Conservation (phyloP, 2,797 vertebrate species). For the Pithecia hirsuta region DNA sequence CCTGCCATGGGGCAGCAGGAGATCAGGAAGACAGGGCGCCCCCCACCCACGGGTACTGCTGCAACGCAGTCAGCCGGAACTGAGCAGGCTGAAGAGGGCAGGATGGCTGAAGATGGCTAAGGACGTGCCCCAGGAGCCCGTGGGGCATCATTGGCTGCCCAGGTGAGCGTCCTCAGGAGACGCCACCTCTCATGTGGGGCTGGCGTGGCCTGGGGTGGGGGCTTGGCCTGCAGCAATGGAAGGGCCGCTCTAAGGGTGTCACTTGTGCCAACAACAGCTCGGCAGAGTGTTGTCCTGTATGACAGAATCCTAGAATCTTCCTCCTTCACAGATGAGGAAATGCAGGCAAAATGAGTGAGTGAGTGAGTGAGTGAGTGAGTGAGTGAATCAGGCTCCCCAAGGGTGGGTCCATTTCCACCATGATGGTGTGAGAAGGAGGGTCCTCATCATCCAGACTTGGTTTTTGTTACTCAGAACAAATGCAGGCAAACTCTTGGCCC, state of each 20-base stretch:
- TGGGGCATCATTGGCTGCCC: neutral
- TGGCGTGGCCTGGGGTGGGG: rapidly evolving
- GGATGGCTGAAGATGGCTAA: neutral
- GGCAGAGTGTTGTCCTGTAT: too few relatives aligned
- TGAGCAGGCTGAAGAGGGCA: neutral
- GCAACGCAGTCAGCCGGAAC: rapidly evolving
- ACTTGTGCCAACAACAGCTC: neutral
- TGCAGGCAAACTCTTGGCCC: neutral
- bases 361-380: neutral
- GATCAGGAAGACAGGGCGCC: too few relatives aligned
- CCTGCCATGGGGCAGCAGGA: neutral
- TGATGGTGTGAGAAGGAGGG: neutral
- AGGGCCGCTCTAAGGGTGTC: neutral
- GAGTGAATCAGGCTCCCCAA: neutral
- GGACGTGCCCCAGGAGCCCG: rapidly evolving
- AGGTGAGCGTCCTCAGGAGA: neutral
- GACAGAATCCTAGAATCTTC: too few relatives aligned
- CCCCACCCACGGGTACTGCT: neutral
- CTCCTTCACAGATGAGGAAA: neutral
- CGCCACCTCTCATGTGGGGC: neutral
- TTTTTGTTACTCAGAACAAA: neutral
- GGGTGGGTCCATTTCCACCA: neutral
- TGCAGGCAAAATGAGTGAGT: neutral
- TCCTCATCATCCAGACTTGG: too few relatives aligned
- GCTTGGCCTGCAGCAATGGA: rapidly evolving